Percentiles rank a stretch among this genome's conserved stretches.
These are phyloP conservation scores for Liopterus haemorrhoidalis DNA, from an alignment of 2,888 invertebrate genomes.

Conservation along the genomic window DNA sequence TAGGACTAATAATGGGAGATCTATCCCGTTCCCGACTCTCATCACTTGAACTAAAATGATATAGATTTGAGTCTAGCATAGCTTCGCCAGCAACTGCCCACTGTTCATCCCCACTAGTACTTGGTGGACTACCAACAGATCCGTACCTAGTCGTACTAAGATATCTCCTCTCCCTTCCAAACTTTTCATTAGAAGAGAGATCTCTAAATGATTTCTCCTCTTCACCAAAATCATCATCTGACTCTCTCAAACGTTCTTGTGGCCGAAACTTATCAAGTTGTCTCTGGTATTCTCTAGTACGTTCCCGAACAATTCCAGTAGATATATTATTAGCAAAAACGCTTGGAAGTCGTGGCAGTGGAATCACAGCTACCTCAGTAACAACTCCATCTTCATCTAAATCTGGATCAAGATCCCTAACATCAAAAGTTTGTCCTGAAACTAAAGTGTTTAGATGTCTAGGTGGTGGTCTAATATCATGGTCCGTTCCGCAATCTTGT, in stretches of 20 bases:
- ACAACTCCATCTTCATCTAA: constrained; percentile 56
- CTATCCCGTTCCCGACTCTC: constrained; percentile 44
- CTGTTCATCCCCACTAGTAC: constrained; percentile 51
- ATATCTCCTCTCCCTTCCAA: too few relatives aligned
- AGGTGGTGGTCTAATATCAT: constrained; percentile 49
- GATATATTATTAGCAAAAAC: constrained; percentile 38
- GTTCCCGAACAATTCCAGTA: constrained; percentile 48
- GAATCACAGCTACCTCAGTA: constrained; percentile 58
- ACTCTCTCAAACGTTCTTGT: constrained; percentile 41
- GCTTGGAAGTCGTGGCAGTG: constrained; percentile 58
- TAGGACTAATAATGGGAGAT: constrained; percentile 20
- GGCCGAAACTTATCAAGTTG: constrained; percentile 48
- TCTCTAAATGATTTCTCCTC: constrained; percentile 70
- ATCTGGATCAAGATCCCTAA: constrained; percentile 61
- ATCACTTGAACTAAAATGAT: constrained; percentile 51
- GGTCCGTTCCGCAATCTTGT: constrained; percentile 4
- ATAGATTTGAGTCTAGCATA: constrained; percentile 57
- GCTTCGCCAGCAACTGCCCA: constrained; percentile 59
- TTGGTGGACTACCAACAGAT: constrained; percentile 42
- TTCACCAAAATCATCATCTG: constrained; percentile 48
- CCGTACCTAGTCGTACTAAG: constrained; percentile 9
- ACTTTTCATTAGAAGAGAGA: constrained; percentile 54
- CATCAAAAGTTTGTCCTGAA: constrained; percentile 69
- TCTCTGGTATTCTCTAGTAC: constrained; percentile 48
- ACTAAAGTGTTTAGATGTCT: constrained; percentile 70